phyloP scores from a whole-genome alignment of 2,888 invertebrate genomes.

The Pelosia muscerda region DNA sequence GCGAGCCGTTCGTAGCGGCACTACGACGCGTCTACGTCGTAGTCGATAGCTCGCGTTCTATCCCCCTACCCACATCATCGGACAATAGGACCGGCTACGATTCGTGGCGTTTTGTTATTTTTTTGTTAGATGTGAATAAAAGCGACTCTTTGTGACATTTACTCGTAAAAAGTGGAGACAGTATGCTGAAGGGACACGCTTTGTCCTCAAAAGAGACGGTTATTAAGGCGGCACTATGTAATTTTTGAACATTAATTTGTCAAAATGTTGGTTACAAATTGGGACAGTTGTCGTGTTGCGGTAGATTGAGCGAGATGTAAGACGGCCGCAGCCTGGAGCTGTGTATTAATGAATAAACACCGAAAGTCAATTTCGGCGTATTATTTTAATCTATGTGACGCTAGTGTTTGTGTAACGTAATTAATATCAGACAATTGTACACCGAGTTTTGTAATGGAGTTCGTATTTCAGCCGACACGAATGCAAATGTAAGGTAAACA shows the following conservation, averaged over 20 bases:
- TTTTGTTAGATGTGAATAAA: constrained; percentile 79
- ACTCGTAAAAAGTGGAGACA: constrained; percentile 68
- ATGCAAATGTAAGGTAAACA: constrained; percentile 61
- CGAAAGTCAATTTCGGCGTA: constrained; percentile 51
- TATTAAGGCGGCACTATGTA: constrained; percentile 60
- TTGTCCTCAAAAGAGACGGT: constrained; percentile 62
- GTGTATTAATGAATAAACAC: constrained; percentile 57
- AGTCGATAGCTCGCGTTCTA: constrained; percentile 57
- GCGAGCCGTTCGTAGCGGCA: constrained; percentile 76
- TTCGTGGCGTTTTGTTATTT: constrained; percentile 79
- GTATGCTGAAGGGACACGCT: constrained; percentile 64
- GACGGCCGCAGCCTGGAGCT: constrained; percentile 50
- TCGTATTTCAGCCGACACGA: constrained; percentile 50
- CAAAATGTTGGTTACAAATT: constrained; percentile 61
- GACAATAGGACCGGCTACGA: constrained; percentile 78
- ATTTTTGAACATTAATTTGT: constrained; percentile 66
- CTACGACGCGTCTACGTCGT: constrained; percentile 81
- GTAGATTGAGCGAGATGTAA: constrained; percentile 62
- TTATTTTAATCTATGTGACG: constrained; percentile 65
- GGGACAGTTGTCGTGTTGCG: constrained; percentile 63
- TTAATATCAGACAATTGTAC: constrained; percentile 65
- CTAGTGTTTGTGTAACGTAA: constrained; percentile 71
- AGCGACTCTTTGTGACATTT: constrained; percentile 71
- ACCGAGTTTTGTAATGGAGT: constrained; percentile 70
- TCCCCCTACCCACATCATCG: constrained; percentile 63